These are phyloP conservation scores for Anabacerthia variegaticeps DNA, from an alignment of 2,797 vertebrate species.

Conservation along the genomic window DNA sequence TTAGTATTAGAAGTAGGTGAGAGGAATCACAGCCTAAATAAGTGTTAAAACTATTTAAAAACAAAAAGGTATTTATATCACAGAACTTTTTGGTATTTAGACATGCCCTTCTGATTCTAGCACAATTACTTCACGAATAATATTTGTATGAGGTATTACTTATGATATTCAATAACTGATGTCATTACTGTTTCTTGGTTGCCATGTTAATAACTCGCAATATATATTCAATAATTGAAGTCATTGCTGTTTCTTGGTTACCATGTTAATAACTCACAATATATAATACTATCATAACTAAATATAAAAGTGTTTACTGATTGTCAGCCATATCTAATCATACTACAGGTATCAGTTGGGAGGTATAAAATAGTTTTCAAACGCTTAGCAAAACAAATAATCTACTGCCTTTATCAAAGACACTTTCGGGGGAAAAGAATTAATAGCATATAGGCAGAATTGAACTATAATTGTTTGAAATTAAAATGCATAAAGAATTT, in stretches of 20 bases:
- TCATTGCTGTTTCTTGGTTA: background rate
- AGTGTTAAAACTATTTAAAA: background rate
- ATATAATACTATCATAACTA: background rate
- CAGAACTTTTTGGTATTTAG: background rate
- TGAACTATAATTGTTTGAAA: background rate
- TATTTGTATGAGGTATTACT: background rate
- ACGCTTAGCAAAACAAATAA: constrained; percentile 40
- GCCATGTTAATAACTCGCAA: background rate
- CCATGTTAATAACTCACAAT: background rate
- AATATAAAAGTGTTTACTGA: background rate
- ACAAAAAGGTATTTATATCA: background rate
- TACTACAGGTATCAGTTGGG: background rate
- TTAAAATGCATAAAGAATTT: background rate
- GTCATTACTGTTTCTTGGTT: background rate
- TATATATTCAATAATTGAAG: background rate
- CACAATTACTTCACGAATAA: background rate
- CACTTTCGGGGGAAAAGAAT: background rate
- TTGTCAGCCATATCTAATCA: background rate
- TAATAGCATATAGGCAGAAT: background rate
- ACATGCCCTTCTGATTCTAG: background rate
- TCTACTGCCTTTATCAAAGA: background rate
- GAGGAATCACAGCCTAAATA: background rate
- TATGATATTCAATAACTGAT: background rate
- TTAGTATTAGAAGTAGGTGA: background rate
- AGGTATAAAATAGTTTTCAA: background rate